Conservation (phyloP, 2,797 vertebrate genomes). For the Amblyraja radiata region DNA sequence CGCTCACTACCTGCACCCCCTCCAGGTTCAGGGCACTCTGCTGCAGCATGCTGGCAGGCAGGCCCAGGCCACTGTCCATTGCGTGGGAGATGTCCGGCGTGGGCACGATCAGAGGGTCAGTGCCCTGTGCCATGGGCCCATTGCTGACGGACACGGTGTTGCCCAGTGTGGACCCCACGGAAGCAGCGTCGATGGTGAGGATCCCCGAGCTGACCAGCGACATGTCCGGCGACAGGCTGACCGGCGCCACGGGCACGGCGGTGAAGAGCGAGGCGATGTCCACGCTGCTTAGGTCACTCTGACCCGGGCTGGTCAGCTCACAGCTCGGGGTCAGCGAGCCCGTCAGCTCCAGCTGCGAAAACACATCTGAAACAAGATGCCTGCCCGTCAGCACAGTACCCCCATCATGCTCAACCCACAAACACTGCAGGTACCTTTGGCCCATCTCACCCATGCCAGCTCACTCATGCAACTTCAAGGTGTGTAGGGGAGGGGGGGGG, state of each 20-base stretch:
- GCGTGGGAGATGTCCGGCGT: slow-evolving; percentile 65
- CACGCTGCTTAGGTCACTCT: slow-evolving; percentile 73
- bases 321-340: slow-evolving; percentile 80
- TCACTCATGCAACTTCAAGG: not conserved
- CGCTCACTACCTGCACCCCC: slow-evolving; percentile 76
- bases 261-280: slow-evolving; percentile 89
- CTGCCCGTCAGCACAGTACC: too few species aligned
- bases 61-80: slow-evolving; percentile 69
- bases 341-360: slow-evolving; percentile 76
- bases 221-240: slow-evolving; percentile 70
- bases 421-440: not conserved
- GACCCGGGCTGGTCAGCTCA: slow-evolving; percentile 74
- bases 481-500: too few species aligned
- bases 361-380: slow-evolving; percentile 62
- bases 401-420: not conserved
- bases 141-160: slow-evolving; percentile 51
- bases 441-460: not conserved
- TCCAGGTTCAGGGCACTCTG: slow-evolving; percentile 75
- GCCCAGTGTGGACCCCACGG: slow-evolving; percentile 66
- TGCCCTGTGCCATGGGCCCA: slow-evolving; percentile 61
- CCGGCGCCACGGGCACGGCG: slow-evolving; percentile 57
- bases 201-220: slow-evolving; percentile 80
- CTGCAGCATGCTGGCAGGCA: slow-evolving; percentile 65
- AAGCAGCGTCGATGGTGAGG: slow-evolving; percentile 80
- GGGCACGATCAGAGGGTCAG: slow-evolving; percentile 81